Evolutionary conservation across 2,113 vertebrate species (phyloP).

Genomic region (Lucifuga dentata): DNA sequence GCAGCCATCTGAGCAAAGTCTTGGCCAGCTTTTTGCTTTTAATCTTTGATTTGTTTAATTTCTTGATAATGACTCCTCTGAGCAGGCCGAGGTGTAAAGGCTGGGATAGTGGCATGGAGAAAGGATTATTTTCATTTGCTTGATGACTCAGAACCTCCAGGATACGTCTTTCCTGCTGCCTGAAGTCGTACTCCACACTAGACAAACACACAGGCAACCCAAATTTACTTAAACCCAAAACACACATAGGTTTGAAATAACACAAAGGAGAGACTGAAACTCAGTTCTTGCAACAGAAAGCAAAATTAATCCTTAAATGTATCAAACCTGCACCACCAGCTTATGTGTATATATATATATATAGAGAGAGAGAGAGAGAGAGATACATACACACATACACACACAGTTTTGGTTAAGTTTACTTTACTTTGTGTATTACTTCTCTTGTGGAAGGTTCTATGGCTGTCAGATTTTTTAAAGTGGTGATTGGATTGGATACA

Average conservation of each 20-base stretch:
- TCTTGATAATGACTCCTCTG: slow-evolving; percentile 65
- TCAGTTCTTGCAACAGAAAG: slow-evolving; percentile 22
- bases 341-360: no score
- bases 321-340: slow-evolving; percentile 12
- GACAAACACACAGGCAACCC: slow-evolving; percentile 49
- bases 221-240: slow-evolving; percentile 20
- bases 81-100: slow-evolving; percentile 65
- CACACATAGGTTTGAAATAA: slow-evolving; percentile 11
- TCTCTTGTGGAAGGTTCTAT: slow-evolving; percentile 28
- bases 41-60: slow-evolving; percentile 71
- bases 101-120: slow-evolving; percentile 40
- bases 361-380: no score
- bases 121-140: slow-evolving; percentile 47
- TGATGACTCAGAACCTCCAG: slow-evolving; percentile 85
- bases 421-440: slow-evolving; percentile 27
- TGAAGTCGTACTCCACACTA: slow-evolving; percentile 97
- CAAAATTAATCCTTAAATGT: slow-evolving; percentile 17
- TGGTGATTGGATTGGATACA: slow-evolving; percentile 47
- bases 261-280: slow-evolving; percentile 10
- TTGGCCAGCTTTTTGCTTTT: slow-evolving; percentile 82
- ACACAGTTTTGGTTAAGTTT: slow-evolving; percentile 21
- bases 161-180: slow-evolving; percentile 92
- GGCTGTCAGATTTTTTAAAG: slow-evolving; percentile 54
- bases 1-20: slow-evolving; percentile 78
- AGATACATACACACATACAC: no score